phyloP scores from a whole-genome alignment of 1,140 invertebrate genomes.

The Plodia interpunctella region DNA sequence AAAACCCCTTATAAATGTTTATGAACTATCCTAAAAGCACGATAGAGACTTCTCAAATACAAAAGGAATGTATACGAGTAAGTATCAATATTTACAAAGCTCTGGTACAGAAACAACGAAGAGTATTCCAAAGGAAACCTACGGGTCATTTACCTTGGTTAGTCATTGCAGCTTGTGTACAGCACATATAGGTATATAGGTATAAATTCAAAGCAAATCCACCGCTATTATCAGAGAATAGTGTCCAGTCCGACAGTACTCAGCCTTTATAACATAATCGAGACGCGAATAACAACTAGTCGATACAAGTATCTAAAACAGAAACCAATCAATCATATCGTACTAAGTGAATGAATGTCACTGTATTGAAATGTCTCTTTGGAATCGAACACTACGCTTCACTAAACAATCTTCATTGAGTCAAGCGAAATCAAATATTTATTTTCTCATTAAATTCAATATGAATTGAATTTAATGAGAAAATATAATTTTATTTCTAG shows the following conservation, averaged over 20 bases:
- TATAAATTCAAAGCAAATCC: no score
- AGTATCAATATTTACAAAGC: not conserved
- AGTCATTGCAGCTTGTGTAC: slow-evolving; percentile 28
- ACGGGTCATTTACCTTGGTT: slow-evolving; percentile 30
- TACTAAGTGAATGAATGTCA: slow-evolving; percentile 14
- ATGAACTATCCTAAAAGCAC: no score
- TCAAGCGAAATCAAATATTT: not conserved
- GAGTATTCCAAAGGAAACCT: slow-evolving; percentile 18
- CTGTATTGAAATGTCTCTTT: slow-evolving; percentile 11
- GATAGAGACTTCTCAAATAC: no score
- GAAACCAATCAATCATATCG: not conserved
- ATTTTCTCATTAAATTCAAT: no score
- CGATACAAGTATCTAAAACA: slow-evolving; percentile 1
- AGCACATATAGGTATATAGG: no score
- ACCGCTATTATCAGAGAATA: no score
- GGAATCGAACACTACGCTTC: not conserved
- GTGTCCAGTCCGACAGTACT: no score
- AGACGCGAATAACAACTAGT: slow-evolving; percentile 26
- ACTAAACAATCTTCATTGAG: not conserved
- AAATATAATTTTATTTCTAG: no score
- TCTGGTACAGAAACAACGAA: not conserved
- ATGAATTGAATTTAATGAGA: not conserved
- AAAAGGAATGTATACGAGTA: no score
- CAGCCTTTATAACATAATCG: slow-evolving; percentile 19
- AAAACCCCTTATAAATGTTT: no score